Percentiles rank a stretch among this genome's conserved stretches.
These are phyloP conservation scores for Cephalotes varians DNA, from an alignment of 2,888 invertebrate species.

Conservation along the genomic window DNA sequence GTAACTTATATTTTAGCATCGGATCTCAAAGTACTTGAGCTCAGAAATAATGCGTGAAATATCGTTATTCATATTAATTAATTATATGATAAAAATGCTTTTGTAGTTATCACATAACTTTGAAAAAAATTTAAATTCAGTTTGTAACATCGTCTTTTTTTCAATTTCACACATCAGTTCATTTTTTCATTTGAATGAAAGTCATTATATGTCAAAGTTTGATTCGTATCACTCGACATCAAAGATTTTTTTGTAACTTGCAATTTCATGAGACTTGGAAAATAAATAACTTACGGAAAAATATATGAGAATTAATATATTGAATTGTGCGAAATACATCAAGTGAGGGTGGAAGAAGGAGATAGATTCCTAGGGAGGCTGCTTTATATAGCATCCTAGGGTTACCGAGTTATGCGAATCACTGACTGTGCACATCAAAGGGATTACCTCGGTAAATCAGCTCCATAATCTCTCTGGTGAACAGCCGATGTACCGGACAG, in stretches of 20 bases:
- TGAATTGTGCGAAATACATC: background rate
- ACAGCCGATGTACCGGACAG: constrained; percentile 49
- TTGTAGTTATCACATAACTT: background rate
- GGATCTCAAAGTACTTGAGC: background rate
- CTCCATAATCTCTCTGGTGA: constrained; percentile 66
- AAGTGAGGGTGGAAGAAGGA: background rate
- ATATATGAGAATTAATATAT: background rate
- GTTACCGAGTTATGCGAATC: constrained; percentile 71
- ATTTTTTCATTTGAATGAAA: background rate
- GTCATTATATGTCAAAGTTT: background rate
- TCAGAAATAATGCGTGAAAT: background rate
- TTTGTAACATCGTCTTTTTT: background rate
- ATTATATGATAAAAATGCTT: background rate
- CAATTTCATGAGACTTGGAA: background rate
- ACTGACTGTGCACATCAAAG: constrained; percentile 73
- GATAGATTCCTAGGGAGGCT: background rate
- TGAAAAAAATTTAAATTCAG: background rate
- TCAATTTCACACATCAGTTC: background rate
- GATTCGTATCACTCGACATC: background rate
- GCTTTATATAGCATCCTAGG: constrained; percentile 49
- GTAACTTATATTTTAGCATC: constrained; percentile 8
- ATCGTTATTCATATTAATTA: no score
- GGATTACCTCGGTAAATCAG: constrained; percentile 73
- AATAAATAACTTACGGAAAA: background rate
- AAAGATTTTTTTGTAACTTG: background rate